Evolutionary conservation across 2,888 invertebrate genomes (phyloP).

Genomic region (Melanotus villosus): DNA sequence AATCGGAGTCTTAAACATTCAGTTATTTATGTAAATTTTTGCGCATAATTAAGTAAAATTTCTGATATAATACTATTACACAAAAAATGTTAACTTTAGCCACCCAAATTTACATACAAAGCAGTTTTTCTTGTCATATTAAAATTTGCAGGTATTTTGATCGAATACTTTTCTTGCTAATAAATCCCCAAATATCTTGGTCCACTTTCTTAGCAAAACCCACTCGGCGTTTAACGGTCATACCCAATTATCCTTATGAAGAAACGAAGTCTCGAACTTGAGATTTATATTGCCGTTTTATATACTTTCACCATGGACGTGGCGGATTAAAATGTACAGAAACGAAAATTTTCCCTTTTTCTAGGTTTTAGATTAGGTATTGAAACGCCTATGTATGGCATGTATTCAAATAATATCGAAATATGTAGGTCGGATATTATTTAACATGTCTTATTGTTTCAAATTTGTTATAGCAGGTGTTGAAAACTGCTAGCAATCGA

Average conservation of each 20-base stretch:
- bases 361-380: constrained; percentile 11
- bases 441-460: constrained; percentile 19
- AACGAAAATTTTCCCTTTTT: constrained; percentile 14
- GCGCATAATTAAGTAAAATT: constrained; percentile 7
- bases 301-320: constrained; percentile 8
- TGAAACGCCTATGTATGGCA: neutral
- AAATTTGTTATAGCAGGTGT: constrained; percentile 16
- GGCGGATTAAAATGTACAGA: constrained; percentile 4
- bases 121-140: neutral
- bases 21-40: constrained; percentile 4
- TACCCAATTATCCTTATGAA: constrained; percentile 20
- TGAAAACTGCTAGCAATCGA: constrained; percentile 14
- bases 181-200: neutral
- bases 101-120: constrained; percentile 5
- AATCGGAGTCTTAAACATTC: constrained; percentile 9
- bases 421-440: constrained; percentile 9
- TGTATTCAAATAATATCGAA: neutral
- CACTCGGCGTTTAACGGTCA: constrained; percentile 14
- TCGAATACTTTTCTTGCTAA: neutral
- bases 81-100: neutral
- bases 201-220: constrained; percentile 12
- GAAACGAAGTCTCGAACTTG: constrained; percentile 9
- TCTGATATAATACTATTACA: constrained; percentile 9
- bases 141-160: no score
- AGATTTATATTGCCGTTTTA: constrained; percentile 4